phyloP scores from a whole-genome alignment of 2,888 invertebrate species.

The Cataglyphis livida region DNA sequence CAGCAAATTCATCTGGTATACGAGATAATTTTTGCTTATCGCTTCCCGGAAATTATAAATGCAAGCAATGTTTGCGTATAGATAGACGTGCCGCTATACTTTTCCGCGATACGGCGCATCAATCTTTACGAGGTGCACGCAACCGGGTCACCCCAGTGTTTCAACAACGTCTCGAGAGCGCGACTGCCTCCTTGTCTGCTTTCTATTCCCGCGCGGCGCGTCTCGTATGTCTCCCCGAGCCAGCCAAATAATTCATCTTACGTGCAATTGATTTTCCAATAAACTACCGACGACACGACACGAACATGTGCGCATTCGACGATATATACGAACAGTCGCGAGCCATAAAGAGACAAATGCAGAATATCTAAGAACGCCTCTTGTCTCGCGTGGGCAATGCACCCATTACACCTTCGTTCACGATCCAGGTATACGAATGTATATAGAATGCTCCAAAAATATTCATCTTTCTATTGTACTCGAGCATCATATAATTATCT shows the following conservation, averaged over 20 bases:
- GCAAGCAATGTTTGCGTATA: slow-evolving; percentile 8
- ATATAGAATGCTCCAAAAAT: slow-evolving; percentile 19
- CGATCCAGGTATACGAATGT: not conserved
- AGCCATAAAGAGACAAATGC: slow-evolving; percentile 26
- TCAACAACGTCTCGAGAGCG: slow-evolving; percentile 36
- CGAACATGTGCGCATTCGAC: slow-evolving; percentile 27
- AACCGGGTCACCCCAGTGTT: slow-evolving; percentile 38
- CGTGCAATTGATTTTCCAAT: slow-evolving; percentile 70
- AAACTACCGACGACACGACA: slow-evolving; percentile 46
- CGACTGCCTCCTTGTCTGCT: slow-evolving; percentile 28
- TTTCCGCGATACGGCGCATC: slow-evolving; percentile 29
- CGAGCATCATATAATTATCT: not conserved
- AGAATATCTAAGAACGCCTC: slow-evolving; percentile 23
- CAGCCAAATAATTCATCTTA: slow-evolving; percentile 64
- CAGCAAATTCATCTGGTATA: slow-evolving; percentile 24
- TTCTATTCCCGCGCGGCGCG: slow-evolving; percentile 32
- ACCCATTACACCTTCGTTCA: not conserved
- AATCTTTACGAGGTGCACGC: slow-evolving; percentile 30
- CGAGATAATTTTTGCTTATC: not conserved
- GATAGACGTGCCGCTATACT: not conserved
- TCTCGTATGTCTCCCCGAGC: slow-evolving; percentile 24
- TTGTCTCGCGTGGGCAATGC: slow-evolving; percentile 7
- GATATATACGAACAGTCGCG: slow-evolving; percentile 29
- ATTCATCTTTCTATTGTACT: not conserved
- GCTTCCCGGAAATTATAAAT: not conserved